phyloP scores from a whole-genome alignment of 2,888 invertebrate species.

The Agrilus biguttatus region DNA sequence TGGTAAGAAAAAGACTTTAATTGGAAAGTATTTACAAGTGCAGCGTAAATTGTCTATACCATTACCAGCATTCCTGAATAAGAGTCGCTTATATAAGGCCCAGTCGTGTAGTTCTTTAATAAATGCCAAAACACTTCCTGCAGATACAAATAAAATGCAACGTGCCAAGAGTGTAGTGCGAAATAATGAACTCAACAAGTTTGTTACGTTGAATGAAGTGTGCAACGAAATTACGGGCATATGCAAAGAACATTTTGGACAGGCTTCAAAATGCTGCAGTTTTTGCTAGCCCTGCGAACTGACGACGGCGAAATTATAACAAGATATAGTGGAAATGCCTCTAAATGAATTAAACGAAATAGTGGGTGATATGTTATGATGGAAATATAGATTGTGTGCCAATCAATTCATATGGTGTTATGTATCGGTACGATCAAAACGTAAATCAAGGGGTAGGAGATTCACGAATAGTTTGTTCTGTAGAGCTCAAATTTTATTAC shows the following conservation, averaged over 20 bases:
- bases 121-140: constrained; percentile 25
- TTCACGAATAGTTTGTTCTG: too few relatives aligned
- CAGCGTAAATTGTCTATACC: constrained; percentile 50
- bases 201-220: constrained; percentile 29
- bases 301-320: too few relatives aligned
- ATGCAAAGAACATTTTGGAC: constrained; percentile 40
- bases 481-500: too few relatives aligned
- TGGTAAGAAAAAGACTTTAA: constrained; percentile 41
- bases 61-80: constrained; percentile 38
- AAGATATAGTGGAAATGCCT: too few relatives aligned
- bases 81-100: constrained; percentile 43
- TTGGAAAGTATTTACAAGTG: constrained; percentile 55
- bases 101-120: constrained; percentile 48
- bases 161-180: constrained; percentile 30
- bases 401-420: too few relatives aligned
- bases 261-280: constrained; percentile 41
- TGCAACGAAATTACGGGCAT: constrained; percentile 35
- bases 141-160: constrained; percentile 27
- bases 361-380: too few relatives aligned
- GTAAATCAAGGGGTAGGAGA: too few relatives aligned
- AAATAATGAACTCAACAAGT: constrained; percentile 27
- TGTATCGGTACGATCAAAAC: too few relatives aligned
- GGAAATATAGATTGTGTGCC: too few relatives aligned
- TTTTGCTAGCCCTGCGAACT: constrained; percentile 34
- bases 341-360: too few relatives aligned